Conservation (phyloP, 2,113 vertebrate species). For the Sorex araneus region DNA sequence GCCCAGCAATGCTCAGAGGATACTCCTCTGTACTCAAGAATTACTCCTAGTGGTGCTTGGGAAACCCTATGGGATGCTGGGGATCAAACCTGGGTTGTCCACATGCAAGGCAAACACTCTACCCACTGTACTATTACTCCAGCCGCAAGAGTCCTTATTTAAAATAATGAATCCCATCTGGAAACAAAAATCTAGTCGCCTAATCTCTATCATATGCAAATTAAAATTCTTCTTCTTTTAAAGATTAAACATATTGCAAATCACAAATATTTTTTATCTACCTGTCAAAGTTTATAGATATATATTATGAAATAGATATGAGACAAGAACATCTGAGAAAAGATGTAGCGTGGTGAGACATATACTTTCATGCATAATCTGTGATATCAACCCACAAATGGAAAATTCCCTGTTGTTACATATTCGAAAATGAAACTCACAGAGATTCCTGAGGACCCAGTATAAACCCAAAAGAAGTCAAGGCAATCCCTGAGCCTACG, state of each 20-base stretch:
- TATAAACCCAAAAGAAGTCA: neutral
- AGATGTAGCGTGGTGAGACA: neutral
- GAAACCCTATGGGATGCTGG: neutral
- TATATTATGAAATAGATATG: neutral
- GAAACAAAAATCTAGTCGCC: conserved; percentile 50
- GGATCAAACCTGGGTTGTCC: too few species aligned
- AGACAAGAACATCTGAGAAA: neutral
- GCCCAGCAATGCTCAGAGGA: too few species aligned
- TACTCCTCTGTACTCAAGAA: too few species aligned
- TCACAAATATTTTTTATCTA: neutral
- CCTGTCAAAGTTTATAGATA: conserved; percentile 33
- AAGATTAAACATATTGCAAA: conserved; percentile 31
- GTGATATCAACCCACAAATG: neutral
- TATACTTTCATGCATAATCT: neutral
- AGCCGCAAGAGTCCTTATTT: neutral
- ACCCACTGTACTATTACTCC: too few species aligned
- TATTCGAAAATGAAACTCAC: neutral
- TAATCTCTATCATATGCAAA: conserved; percentile 23
- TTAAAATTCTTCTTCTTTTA: conserved; percentile 36
- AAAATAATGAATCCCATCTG: conserved; percentile 28
- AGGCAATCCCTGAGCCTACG: neutral
- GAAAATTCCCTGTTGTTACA: neutral
- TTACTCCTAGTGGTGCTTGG: too few species aligned
- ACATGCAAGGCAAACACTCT: too few species aligned
- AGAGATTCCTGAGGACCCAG: neutral